Conservation (phyloP, 2,113 vertebrate genomes). For the Pachypanchax playfairii region DNA sequence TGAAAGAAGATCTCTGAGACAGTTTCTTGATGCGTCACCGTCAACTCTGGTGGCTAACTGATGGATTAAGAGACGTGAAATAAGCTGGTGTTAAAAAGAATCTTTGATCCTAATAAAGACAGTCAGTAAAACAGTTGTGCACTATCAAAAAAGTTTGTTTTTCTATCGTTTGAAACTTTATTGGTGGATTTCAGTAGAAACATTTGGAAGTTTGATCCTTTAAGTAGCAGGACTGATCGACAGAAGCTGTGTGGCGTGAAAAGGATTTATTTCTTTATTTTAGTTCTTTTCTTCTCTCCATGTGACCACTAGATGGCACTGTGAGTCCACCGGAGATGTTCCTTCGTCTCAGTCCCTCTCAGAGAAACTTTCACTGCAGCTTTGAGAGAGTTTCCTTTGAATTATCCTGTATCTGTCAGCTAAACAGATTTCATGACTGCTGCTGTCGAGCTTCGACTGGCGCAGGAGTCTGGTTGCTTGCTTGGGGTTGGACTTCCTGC, state of each 20-base stretch:
- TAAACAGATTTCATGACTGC: conserved; percentile 16
- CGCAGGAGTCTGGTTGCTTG: conserved; percentile 60
- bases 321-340: conserved; percentile 56
- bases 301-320: conserved; percentile 59
- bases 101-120: conserved; percentile 7
- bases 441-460: conserved; percentile 20
- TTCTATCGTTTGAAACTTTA: conserved; percentile 8
- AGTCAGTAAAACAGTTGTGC: conserved; percentile 33
- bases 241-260: conserved; percentile 17
- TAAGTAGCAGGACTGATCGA: conserved; percentile 1
- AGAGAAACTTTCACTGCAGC: conserved; percentile 20
- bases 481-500: conserved; percentile 41
- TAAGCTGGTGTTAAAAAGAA: conserved; percentile 7
- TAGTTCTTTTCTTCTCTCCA: conserved; percentile 20
- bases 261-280: not conserved
- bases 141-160: conserved; percentile 5
- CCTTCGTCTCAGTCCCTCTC: conserved; percentile 26
- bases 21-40: not conserved
- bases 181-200: conserved; percentile 9
- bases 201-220: not conserved
- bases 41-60: not conserved
- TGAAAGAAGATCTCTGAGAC: not conserved
- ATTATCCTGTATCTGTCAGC: conserved; percentile 7
- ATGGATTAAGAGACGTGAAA: not conserved
- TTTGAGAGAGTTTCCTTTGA: conserved; percentile 22